Evolutionary conservation across 2,797 vertebrate genomes (phyloP).

Genomic region (Lepus townsendii): DNA sequence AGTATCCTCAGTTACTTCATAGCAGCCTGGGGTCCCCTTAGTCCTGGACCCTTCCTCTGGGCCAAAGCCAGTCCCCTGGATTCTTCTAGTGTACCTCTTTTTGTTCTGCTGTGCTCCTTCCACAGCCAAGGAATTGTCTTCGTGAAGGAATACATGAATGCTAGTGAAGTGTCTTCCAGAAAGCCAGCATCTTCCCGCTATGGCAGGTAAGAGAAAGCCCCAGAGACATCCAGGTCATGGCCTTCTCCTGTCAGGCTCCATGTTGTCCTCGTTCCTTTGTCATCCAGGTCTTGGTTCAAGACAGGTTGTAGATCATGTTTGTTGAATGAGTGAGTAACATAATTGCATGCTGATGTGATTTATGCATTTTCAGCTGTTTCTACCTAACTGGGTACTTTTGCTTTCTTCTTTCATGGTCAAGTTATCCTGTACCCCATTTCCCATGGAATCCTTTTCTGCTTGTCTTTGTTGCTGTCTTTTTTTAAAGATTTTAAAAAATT

Average conservation of each 20-base stretch:
- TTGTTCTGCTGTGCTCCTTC: constrained; percentile 39
- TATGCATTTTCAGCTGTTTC: not conserved
- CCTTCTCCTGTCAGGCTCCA: not conserved
- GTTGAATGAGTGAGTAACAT: too few relatives aligned
- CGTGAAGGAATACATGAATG: constrained; percentile 93
- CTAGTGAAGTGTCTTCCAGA: constrained; percentile 83
- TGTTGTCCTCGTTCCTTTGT: not conserved
- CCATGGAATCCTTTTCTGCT: not conserved
- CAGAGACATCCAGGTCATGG: not conserved
- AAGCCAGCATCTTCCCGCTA: constrained; percentile 78
- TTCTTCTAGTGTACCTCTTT: constrained; percentile 62
- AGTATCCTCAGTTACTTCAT: not conserved
- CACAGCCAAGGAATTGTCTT: constrained; percentile 89
- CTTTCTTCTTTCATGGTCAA: not conserved
- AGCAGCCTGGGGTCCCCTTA: not conserved
- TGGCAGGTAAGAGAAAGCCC: constrained; percentile 82
- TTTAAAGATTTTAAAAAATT: too few relatives aligned
- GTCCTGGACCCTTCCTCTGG: not conserved
- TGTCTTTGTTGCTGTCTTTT: not conserved
- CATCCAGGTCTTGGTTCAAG: not conserved
- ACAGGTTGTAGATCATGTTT: not conserved
- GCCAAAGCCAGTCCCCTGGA: not conserved
- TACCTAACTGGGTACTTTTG: not conserved
- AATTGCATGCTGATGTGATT: not conserved
- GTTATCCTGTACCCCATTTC: not conserved